Evolutionary conservation across 64 coral and sea anemone species (phyloP).

Genomic region (Orbicella faveolata): DNA sequence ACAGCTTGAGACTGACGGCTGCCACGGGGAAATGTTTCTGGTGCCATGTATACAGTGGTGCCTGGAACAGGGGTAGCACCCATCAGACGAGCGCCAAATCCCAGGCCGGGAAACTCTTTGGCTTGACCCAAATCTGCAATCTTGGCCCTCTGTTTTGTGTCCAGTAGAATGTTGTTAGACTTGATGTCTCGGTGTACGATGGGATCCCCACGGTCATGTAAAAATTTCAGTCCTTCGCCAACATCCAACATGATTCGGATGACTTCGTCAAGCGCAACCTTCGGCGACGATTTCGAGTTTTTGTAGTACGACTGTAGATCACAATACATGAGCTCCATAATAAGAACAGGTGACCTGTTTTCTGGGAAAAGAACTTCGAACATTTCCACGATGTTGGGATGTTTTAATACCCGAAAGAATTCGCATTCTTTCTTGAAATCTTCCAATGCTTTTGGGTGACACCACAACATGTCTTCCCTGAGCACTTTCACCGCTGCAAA

Average conservation of each 20-base stretch:
- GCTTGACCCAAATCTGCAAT: constrained; percentile 39
- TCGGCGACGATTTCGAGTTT: constrained; percentile 10
- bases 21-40: constrained; percentile 5
- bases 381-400: constrained; percentile 29
- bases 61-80: not conserved
- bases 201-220: not conserved
- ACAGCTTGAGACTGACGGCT: no score
- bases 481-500: constrained; percentile 2
- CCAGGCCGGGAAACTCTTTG: not conserved
- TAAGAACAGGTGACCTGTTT: not conserved
- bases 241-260: constrained; percentile 36
- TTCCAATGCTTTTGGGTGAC: not conserved
- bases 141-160: constrained; percentile 29
- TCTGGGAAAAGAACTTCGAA: constrained; percentile 1
- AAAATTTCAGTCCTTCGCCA: constrained; percentile 24
- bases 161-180: constrained; percentile 13
- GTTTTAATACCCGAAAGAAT: constrained; percentile 5
- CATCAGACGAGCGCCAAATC: no score
- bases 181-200: constrained; percentile 47
- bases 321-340: constrained; percentile 21
- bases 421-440: constrained; percentile 23
- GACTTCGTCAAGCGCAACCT: constrained; percentile 22
- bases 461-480: not conserved
- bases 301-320: constrained; percentile 1
- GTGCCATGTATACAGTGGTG: not conserved